Base-by-base conservation (phyloP, 2,113 vertebrate genomes). In the Stigmatopora argus region DNA sequence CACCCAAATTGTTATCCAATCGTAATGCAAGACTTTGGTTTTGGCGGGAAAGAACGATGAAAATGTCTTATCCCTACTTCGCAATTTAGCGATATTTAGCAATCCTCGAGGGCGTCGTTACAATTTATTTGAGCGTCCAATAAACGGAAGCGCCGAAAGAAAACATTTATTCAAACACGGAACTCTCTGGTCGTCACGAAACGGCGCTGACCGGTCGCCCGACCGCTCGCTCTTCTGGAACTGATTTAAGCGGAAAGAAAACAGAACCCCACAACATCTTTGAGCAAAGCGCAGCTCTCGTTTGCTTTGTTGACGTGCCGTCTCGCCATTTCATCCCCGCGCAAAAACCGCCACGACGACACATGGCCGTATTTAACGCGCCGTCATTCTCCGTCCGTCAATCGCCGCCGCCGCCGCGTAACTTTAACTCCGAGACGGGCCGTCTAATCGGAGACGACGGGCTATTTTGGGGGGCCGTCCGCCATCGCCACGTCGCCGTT, bases 401-500 rank as follows among this genome's bases (percentile, higher is more conserved):
- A 10, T 60, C 58, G 41, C 10, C 12, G 58, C 18, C 58, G 41
- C 10, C 12, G 58, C 18, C 18, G 19, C 35, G 58, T 44, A 60
- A 60, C 58, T 19, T 44, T 38, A 60, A 35, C 58, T 31, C 26
- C 35, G 58, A 18, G 34, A 18, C 10, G 57, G 34, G 17, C 31
- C 15, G 56, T 72, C 77, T 90, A 87, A 90, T 88, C 67, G 35
- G 72, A 88, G 55, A 58, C 67, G 89, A 88, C 89, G 89, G 85
- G 87, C 78, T 74, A 46, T 82, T 86, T 89, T 77, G 61, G 65
- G 26, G 84, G 75, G 77, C 87, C 80, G 82, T 91, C 87, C 85
- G 80, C 78, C 81, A 78, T 85, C 87, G 86, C 82, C 79, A 77
- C 79, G 81, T 84, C 68, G 55, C 56, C 66, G 65, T 87, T 90